A percentile compares a stretch with the other conserved stretches of the same genome.
Evolutionary conservation across 1,140 invertebrate genomes (phyloP).

Genomic region (Saccostrea glomerata): DNA sequence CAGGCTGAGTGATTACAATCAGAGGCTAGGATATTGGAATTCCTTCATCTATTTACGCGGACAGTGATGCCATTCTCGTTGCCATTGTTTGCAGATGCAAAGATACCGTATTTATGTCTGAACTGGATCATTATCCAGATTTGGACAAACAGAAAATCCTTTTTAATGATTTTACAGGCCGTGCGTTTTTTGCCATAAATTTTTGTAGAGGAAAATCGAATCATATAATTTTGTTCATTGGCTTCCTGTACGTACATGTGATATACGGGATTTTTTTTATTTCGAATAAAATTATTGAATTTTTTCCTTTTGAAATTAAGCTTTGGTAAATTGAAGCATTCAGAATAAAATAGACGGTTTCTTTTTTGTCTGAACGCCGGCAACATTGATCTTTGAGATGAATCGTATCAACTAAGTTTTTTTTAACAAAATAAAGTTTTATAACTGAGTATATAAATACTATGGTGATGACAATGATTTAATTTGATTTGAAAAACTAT

Average conservation of each 20-base stretch:
- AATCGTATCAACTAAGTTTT: too few relatives aligned
- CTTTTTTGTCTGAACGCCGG: too few relatives aligned
- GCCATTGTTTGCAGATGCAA: constrained; percentile 20
- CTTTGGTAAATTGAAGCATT: too few relatives aligned
- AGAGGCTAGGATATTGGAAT: constrained; percentile 12
- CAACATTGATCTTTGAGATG: too few relatives aligned
- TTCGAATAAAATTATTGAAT: background rate
- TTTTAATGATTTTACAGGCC: constrained; percentile 22
- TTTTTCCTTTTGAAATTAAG: background rate
- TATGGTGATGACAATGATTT: too few relatives aligned
- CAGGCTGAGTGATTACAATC: background rate
- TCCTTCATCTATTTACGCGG: constrained; percentile 10
- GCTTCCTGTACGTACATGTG: background rate
- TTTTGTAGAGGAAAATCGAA: constrained; percentile 19
- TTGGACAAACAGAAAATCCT: constrained; percentile 22
- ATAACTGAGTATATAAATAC: too few relatives aligned
- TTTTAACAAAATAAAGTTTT: too few relatives aligned
- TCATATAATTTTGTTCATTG: background rate
- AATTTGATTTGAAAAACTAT: too few relatives aligned
- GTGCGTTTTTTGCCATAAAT: background rate
- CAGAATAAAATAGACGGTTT: too few relatives aligned
- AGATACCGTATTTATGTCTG: background rate
- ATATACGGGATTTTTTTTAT: background rate
- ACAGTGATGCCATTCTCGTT: background rate
- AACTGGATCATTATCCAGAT: constrained; percentile 1